Conservation (phyloP, 2,888 invertebrate genomes). For the Cosmopolites sordidus region DNA sequence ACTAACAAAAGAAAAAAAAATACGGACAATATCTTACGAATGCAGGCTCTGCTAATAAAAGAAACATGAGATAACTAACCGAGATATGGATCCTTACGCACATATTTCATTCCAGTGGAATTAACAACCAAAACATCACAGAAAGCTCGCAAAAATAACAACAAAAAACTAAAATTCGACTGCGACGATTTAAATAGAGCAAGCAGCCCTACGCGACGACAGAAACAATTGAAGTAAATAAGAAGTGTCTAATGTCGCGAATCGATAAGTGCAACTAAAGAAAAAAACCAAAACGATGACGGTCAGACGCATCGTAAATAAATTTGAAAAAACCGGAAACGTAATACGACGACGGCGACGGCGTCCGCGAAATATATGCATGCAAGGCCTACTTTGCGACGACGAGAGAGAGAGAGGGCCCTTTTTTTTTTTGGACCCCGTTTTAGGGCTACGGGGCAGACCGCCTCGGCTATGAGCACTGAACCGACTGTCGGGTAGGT, state of each 20-base stretch:
- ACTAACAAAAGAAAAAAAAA: no score
- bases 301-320: background rate
- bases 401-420: background rate
- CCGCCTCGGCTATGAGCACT: conserved; percentile 44
- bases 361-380: no score
- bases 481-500: conserved; percentile 48
- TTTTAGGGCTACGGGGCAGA: conserved; percentile 44
- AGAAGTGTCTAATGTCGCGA: conserved; percentile 24
- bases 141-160: conserved; percentile 22
- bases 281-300: conserved; percentile 12
- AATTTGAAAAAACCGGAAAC: conserved; percentile 4
- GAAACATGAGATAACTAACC: conserved; percentile 33
- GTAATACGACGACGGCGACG: background rate
- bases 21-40: no score
- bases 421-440: conserved; percentile 34
- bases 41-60: no score
- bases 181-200: background rate
- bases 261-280: conserved; percentile 25
- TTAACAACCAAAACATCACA: conserved; percentile 23
- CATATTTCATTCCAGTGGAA: conserved; percentile 41
- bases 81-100: conserved; percentile 38
- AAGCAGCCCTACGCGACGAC: conserved; percentile 1
- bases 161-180: conserved; percentile 21
- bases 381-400: no score
- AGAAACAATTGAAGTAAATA: conserved; percentile 20